Percentiles rank a stretch among this genome's conserved stretches.
These are phyloP conservation scores for Enoplosus armatus DNA, from an alignment of 2,797 vertebrate genomes.

Conservation along the genomic window DNA sequence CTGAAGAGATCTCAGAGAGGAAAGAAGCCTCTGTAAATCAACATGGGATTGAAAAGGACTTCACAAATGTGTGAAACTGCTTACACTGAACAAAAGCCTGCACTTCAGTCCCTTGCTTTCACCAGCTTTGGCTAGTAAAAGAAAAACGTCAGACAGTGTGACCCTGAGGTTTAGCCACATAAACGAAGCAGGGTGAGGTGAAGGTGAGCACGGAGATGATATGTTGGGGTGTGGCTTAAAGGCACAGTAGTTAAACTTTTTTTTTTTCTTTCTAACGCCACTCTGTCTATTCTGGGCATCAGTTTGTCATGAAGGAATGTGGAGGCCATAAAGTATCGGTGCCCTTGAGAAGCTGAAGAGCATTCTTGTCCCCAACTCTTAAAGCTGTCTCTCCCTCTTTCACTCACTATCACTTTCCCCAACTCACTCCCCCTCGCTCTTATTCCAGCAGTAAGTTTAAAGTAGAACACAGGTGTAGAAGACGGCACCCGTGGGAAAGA, in stretches of 20 bases:
- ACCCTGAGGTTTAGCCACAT: conserved; percentile 76
- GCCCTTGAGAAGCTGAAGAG: conserved; percentile 81
- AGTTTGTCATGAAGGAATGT: conserved; percentile 81
- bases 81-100: conserved; percentile 70
- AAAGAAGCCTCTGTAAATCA: conserved; percentile 77
- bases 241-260: conserved; percentile 60
- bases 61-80: conserved; percentile 80
- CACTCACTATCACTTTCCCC: conserved; percentile 70
- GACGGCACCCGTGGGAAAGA: conserved; percentile 70
- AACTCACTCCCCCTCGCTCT: conserved; percentile 57
- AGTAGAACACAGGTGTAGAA: conserved; percentile 79
- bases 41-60: conserved; percentile 69
- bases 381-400: conserved; percentile 69
- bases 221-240: conserved; percentile 54
- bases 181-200: conserved; percentile 68
- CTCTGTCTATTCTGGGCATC: conserved; percentile 79
- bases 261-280: conserved; percentile 37
- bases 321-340: conserved; percentile 80
- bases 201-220: conserved; percentile 69
- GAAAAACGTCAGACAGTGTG: conserved; percentile 57
- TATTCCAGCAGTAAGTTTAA: conserved; percentile 65
- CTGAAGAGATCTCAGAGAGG: conserved; percentile 52
- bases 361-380: conserved; percentile 75
- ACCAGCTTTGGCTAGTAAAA: conserved; percentile 74
- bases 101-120: conserved; percentile 51